phyloP scores from a whole-genome alignment of 92 coral and sea anemone species.

The Siderastrea radians region DNA sequence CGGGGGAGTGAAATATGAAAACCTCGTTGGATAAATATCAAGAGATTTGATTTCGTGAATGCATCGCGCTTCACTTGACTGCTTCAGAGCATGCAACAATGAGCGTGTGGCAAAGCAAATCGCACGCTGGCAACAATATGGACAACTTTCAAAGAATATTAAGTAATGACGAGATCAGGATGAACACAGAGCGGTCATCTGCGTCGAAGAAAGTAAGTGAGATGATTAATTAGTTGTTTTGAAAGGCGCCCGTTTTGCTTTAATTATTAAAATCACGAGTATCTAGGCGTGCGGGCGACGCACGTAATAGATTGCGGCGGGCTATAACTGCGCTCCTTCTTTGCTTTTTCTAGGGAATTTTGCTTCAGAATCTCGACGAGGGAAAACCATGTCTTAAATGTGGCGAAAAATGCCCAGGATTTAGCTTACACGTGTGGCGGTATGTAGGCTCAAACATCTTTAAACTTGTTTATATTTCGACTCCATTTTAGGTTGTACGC shows the following conservation, averaged over 20 bases:
- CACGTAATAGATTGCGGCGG: neutral
- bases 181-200: slow-evolving; percentile 74
- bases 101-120: slow-evolving; percentile 11
- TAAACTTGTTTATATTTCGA: slow-evolving; percentile 38
- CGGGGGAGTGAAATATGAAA: slow-evolving; percentile 48
- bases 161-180: slow-evolving; percentile 70
- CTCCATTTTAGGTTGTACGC: slow-evolving; percentile 13
- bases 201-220: slow-evolving; percentile 82
- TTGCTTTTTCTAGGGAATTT: slow-evolving; percentile 73
- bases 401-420: slow-evolving; percentile 88
- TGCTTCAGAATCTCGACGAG: slow-evolving; percentile 88
- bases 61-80: slow-evolving; percentile 46
- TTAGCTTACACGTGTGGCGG: slow-evolving; percentile 94
- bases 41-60: slow-evolving; percentile 49
- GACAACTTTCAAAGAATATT: slow-evolving; percentile 55
- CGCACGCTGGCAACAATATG: slow-evolving; percentile 19
- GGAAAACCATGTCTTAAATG: slow-evolving; percentile 91
- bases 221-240: neutral
- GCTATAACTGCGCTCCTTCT: neutral
- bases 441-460: slow-evolving; percentile 40
- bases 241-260: neutral
- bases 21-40: slow-evolving; percentile 39
- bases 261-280: slow-evolving; percentile 34
- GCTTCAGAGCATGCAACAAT: slow-evolving; percentile 19
- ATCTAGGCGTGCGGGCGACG: neutral